These are phyloP conservation scores for Hepsetus odoe DNA, from an alignment of 2,113 vertebrate genomes.

Conservation along the genomic window DNA sequence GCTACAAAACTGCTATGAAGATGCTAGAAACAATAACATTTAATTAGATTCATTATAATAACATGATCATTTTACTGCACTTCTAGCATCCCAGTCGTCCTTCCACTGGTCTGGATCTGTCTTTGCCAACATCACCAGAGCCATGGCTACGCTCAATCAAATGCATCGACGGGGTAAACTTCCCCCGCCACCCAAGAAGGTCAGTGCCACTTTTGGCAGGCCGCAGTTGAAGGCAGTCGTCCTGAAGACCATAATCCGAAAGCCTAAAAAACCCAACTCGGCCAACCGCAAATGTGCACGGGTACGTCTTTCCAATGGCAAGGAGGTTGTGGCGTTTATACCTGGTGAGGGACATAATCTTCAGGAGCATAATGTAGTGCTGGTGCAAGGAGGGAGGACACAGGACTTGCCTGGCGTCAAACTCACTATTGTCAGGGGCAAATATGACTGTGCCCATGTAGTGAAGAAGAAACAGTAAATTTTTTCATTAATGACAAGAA, in stretches of 20 bases:
- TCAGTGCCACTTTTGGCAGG: constrained; percentile 73
- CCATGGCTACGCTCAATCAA: constrained; percentile 94
- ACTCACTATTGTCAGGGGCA: constrained; percentile 81
- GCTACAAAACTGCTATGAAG: no score
- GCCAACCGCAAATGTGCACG: constrained; percentile 91
- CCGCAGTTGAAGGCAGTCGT: constrained; percentile 89
- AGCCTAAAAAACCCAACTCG: constrained; percentile 96
- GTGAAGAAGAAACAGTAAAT: constrained; percentile 78
- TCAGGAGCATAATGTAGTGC: constrained; percentile 91
- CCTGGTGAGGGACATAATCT: constrained; percentile 92
- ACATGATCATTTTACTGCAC: no score
- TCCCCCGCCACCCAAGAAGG: rapidly evolving
- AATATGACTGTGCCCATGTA: constrained; percentile 83
- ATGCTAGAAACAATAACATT: no score
- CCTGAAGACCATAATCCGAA: constrained; percentile 87
- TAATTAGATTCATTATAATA: no score
- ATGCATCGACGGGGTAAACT: constrained; percentile 84
- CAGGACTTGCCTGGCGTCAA: constrained; percentile 93
- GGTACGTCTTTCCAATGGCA: constrained; percentile 85
- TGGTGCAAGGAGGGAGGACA: constrained; percentile 86
- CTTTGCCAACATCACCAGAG: constrained; percentile 60
- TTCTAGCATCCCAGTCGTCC: constrained; percentile 59
- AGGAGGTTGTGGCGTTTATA: constrained; percentile 84
- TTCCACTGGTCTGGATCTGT: constrained; percentile 59
- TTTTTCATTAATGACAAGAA: not conserved